A percentile compares a stretch with the other conserved stretches of the same genome.
Evolutionary conservation across 2,888 invertebrate species (phyloP).

Genomic region (Ophion obscuratus): DNA sequence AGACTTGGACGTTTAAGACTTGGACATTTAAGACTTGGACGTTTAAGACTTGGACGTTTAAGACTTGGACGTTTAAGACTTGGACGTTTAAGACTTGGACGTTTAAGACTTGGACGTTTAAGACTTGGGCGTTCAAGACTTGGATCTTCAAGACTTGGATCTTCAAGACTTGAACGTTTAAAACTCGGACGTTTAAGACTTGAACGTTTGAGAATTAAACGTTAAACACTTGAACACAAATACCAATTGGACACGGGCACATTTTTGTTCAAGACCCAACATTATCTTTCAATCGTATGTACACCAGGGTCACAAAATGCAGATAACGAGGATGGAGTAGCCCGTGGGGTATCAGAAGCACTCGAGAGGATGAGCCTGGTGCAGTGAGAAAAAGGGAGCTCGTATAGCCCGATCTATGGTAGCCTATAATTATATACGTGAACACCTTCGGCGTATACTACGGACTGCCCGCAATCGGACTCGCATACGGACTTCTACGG

Average conservation of each 20-base stretch:
- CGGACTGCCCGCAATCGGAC: no score
- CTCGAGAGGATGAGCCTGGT: slow-evolving; percentile 15
- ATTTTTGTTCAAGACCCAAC: background rate
- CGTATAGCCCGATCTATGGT: background rate
- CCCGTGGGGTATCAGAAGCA: slow-evolving; percentile 54
- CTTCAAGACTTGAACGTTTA: no score
- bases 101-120: no score
- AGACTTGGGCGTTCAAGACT: no score
- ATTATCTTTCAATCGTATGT: slow-evolving; percentile 18
- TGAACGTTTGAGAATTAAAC: no score
- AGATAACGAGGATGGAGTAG: slow-evolving; percentile 40
- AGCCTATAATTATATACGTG: background rate
- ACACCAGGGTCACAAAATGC: slow-evolving; percentile 38
- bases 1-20: background rate
- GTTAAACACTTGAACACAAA: background rate
- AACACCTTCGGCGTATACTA: background rate
- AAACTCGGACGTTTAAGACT: no score
- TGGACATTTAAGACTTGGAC: background rate
- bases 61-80: background rate
- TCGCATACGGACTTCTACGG: background rate
- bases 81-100: background rate
- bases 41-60: background rate
- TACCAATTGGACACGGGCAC: background rate
- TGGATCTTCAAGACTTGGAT: no score
- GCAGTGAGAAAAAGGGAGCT: slow-evolving; percentile 13